phyloP scores from a whole-genome alignment of 2,113 vertebrate genomes.

The Hassar affinis region DNA sequence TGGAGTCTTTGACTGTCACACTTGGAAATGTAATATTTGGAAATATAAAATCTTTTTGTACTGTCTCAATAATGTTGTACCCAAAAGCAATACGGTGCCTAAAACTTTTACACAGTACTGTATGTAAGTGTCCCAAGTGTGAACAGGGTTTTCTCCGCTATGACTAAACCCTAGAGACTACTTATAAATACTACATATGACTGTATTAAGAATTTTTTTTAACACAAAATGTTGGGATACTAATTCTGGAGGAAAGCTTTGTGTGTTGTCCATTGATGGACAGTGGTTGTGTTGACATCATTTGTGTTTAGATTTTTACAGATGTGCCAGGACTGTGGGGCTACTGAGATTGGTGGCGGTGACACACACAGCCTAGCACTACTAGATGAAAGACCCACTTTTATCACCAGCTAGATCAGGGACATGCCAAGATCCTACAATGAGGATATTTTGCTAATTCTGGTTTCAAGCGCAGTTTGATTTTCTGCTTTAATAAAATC shows the following conservation, averaged over 20 bases:
- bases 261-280: constrained; percentile 3
- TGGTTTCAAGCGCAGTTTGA: background rate
- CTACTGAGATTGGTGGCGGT: constrained; percentile 46
- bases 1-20: too few species aligned
- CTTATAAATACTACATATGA: background rate
- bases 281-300: constrained; percentile 12
- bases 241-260: background rate
- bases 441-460: background rate
- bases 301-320: constrained; percentile 38
- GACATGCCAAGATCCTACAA: background rate
- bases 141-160: background rate
- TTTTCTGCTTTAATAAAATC: background rate
- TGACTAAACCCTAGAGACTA: background rate
- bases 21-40: too few species aligned
- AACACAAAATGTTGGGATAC: background rate
- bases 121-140: background rate
- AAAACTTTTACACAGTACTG: too few species aligned
- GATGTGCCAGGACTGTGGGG: constrained; percentile 39
- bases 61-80: too few species aligned
- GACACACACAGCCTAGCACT: constrained; percentile 59
- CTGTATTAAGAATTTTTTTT: background rate
- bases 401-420: background rate
- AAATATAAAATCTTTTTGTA: too few species aligned
- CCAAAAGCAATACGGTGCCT: too few species aligned
- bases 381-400: constrained; percentile 52